phyloP scores from a whole-genome alignment of 2,888 invertebrate species.

The Papilio gigon region DNA sequence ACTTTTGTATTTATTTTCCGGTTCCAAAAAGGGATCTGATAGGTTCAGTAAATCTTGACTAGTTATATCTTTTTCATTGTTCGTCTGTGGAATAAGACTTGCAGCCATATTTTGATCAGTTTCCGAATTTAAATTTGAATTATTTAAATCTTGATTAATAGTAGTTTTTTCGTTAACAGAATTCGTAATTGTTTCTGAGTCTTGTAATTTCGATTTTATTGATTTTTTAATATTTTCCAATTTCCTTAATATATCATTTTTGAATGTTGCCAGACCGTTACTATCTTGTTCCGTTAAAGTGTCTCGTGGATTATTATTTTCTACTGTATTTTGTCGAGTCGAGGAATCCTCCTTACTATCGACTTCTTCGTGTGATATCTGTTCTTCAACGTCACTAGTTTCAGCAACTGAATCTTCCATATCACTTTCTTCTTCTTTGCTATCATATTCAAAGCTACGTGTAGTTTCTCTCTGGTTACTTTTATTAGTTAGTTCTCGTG shows the following conservation, averaged over 20 bases:
- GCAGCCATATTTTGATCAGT: conserved; percentile 3
- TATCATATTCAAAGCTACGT: conserved; percentile 26
- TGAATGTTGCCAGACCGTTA: conserved; percentile 49
- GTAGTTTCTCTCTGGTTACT: neutral
- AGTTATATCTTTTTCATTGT: conserved; percentile 44
- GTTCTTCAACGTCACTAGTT: conserved; percentile 14
- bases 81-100: neutral
- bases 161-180: neutral
- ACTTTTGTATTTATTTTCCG: conserved; percentile 40
- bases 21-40: conserved; percentile 61
- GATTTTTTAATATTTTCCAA: conserved; percentile 52
- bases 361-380: conserved; percentile 9
- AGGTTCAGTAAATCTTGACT: conserved; percentile 64
- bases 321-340: neutral
- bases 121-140: conserved; percentile 8
- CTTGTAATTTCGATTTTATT: conserved; percentile 33
- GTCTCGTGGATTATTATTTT: neutral
- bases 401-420: conserved; percentile 21
- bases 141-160: neutral
- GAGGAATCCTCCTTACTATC: neutral
- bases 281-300: conserved; percentile 35
- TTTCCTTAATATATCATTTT: conserved; percentile 51
- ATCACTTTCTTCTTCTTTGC: conserved; percentile 34
- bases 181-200: conserved; percentile 12
- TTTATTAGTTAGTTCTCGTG: conserved; percentile 11